Conservation (phyloP, 2,888 invertebrate species). For the Lottia gigantea region DNA sequence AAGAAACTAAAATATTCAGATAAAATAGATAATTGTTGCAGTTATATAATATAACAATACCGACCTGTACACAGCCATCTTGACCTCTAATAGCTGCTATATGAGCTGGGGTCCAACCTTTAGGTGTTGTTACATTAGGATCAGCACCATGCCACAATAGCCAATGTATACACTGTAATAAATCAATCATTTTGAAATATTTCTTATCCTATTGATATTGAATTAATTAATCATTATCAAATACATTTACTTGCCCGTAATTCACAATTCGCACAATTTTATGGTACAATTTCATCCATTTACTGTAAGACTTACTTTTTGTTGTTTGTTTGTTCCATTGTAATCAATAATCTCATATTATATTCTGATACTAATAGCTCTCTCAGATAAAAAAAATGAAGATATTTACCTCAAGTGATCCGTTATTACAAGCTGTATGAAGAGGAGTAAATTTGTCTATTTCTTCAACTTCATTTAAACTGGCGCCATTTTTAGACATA, state of each 20-base stretch:
- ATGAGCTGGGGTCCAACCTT: conserved; percentile 68
- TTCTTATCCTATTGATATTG: no score
- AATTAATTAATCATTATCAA: no score
- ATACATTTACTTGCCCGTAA: no score
- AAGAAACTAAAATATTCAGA: background rate
- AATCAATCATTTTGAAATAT: no score
- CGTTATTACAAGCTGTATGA: conserved; percentile 65
- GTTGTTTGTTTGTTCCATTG: no score
- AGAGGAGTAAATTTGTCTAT: conserved; percentile 67
- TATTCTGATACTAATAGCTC: no score
- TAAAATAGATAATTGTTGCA: background rate
- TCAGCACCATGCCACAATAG: conserved; percentile 69
- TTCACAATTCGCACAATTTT: no score
- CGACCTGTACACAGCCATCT: conserved; percentile 67
- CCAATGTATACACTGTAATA: conserved; percentile 67
- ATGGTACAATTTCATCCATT: no score
- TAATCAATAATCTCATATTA: no score
- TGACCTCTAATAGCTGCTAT: conserved; percentile 68
- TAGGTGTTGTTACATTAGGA: conserved; percentile 63
- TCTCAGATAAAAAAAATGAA: background rate
- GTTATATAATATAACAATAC: background rate
- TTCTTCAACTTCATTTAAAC: conserved; percentile 67
- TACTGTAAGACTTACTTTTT: no score
- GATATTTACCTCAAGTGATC: conserved; percentile 64
- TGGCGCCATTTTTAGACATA: conserved; percentile 68